Evolutionary conservation across 1,140 invertebrate species (phyloP), one percentile per base, ranked within the genome.

Genomic region (Scaptomyza montana): DNA sequence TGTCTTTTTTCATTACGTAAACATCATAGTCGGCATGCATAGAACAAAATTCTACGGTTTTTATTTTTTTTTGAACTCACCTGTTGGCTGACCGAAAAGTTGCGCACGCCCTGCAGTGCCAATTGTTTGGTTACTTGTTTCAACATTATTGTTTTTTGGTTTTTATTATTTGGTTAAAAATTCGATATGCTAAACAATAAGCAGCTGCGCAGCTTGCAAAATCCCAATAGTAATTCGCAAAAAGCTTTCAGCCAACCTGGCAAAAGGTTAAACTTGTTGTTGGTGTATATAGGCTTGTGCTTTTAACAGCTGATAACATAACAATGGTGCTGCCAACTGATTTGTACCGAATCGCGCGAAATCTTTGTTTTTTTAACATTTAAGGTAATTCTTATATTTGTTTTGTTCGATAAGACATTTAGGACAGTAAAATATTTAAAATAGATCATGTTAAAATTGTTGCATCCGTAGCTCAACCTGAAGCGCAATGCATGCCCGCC

Each of bases 401-500:
- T 47, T 61, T 74, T 74, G 72, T 70, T 74, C 72, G 60, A 57
- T 70, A 41, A 43, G 39, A 43, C 46, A 70, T 49, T 36, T 9
- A 36, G 33, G 28, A n/a, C 28, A 63, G 59, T 33, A 45, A 63
- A 33, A 61, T 59, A 46, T 67, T 41, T 36, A 67, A 74, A 25
- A 1, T 3, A 25, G 21, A 25, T 25, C 21, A 65, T 61, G 64
- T 87, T 87, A 86, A 79, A 86, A 90, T 30, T 91, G 59, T 47
- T 90, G 84, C 59, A 91, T 55, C 7, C 74, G 70, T 13, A 91
- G 60, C 51, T 95, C 94, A 45, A 95, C 95, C 71, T 94, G 94
- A 5, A 95, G 86, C 43, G 95, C 94, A 61, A 95, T 94, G 69
- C 94, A 95, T 2, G 94, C 94, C 36, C 94, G 93, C 63, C 94